Base-by-base conservation (phyloP, 2,113 vertebrate species). In the Conger conger region DNA sequence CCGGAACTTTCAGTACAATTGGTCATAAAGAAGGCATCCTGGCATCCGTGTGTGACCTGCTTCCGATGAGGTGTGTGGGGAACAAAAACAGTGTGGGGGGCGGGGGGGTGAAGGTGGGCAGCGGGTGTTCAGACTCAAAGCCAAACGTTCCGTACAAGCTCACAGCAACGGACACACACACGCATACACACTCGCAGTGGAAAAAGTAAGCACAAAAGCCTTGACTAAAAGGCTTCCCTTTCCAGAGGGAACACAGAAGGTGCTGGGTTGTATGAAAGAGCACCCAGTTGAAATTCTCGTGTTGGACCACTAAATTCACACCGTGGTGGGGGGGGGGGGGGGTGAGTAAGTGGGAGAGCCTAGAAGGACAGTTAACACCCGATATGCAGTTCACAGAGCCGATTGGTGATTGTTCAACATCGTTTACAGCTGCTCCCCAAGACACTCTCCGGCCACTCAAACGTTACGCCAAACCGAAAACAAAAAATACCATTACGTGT, bases 71-170 rank as follows among this genome's bases (percentile, higher is more conserved):
- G 40, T 4, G 9, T 4, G 77, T 73, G 83, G 40, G 83, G 84
- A 82, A 84, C 68, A 76, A 45, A 76, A 45, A 36, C n/a, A n/a
- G n/a, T n/a, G n/a, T n/a, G 50, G 42, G 35, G 36, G 76, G 86
- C 80, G 82, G 84, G 86, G 42, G 85, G 81, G 30, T 78, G 38
- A 37, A 53, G 60, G 40, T 40, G 57, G 86, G 83, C 81, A 86
- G 84, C 15, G 45, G 54, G 86, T 82, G 16, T 79, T 40, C 85
- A 50, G 79, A 78, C 76, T 84, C 68, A 57, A 82, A 86, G 76
- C 87, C 84, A 87, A 92, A 88, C 88, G 91, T 86, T 86, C 89
- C 79, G 81, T 85, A 85, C 81, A 78, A 87, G 50, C 53, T 68
- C 27, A 80, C 15, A 86, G 73, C 9, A 30, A 81, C 42, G 85